Evolutionary conservation across 92 coral and sea anemone genomes (phyloP).

Genomic region (Phenganax stokvisi): DNA sequence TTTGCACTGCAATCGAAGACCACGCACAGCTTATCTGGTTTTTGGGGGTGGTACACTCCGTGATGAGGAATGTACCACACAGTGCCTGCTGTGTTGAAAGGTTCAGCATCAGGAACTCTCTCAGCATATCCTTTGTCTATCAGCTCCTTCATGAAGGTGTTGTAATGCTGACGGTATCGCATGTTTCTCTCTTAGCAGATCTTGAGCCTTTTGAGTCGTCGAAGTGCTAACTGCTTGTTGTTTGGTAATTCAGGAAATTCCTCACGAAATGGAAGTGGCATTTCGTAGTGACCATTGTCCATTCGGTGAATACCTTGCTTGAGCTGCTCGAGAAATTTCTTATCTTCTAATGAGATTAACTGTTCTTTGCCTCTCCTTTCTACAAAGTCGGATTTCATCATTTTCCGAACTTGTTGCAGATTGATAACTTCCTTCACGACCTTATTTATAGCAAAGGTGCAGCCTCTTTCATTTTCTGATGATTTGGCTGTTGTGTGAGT

Average conservation of each 20-base stretch:
- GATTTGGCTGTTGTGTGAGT: background rate
- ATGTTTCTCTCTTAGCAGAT: conserved; percentile 13
- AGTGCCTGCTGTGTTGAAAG: background rate
- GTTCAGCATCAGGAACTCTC: conserved; percentile 24
- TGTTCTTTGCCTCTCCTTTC: conserved; percentile 10
- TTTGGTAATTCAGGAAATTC: conserved; percentile 31
- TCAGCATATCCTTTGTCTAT: conserved; percentile 45
- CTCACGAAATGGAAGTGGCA: conserved; percentile 45
- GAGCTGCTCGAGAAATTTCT: conserved; percentile 34
- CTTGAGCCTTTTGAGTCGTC: conserved; percentile 42
- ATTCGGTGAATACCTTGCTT: conserved; percentile 31
- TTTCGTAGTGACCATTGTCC: conserved; percentile 46
- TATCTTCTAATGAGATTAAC: conserved; percentile 43
- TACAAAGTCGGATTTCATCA: conserved; percentile 49
- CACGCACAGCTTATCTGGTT: conserved; percentile 25
- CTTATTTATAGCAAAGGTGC: conserved; percentile 38
- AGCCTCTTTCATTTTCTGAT: background rate
- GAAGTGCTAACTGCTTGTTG: conserved; percentile 41
- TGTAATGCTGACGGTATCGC: conserved; percentile 39
- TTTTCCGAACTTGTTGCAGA: conserved; percentile 35
- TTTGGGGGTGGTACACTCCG: conserved; percentile 36
- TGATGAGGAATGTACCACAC: conserved; percentile 43
- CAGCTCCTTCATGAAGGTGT: conserved; percentile 43
- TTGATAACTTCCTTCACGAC: conserved; percentile 50
- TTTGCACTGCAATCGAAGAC: conserved; percentile 28